Evolutionary conservation across 37 sponge, comb jelly and placozoan species (phyloP).

Genomic region (Diacarnus erythraeanus): DNA sequence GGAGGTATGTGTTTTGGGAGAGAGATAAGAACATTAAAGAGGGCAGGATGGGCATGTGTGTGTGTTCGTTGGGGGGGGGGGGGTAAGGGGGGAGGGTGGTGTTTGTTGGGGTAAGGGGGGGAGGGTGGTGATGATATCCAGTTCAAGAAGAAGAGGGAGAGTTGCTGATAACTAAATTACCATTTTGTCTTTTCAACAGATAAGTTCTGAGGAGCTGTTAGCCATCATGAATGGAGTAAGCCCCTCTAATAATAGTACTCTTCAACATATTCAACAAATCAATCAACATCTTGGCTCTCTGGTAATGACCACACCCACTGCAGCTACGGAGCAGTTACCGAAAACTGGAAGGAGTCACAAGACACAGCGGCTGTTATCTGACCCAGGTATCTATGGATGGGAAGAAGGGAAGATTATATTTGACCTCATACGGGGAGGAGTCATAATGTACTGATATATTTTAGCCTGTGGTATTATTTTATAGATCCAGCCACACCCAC

Average conservation of each 20-base stretch:
- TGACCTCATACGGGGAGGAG: no score
- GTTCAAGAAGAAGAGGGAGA: neutral
- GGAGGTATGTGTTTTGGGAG: neutral
- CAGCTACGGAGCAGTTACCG: neutral
- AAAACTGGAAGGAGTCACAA: neutral
- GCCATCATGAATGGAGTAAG: neutral
- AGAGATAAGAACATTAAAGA: neutral
- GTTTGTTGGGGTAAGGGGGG: no score
- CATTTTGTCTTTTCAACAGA: neutral
- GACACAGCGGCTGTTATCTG: neutral
- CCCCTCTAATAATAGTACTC: neutral
- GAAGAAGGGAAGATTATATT: no score
- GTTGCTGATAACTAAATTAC: no score
- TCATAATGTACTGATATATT: no score
- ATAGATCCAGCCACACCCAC: no score
- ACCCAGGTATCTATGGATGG: no score
- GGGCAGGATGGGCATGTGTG: neutral
- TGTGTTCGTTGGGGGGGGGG: neutral
- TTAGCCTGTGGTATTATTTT: no score
- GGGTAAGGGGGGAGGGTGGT: neutral
- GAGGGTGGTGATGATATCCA: neutral
- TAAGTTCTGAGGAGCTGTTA: constrained; percentile 10
- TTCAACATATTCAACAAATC: constrained; percentile 18
- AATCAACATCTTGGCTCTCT: neutral
- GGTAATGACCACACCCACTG: neutral